Evolutionary conservation across 2,888 invertebrate species (phyloP).

Genomic region (Leptopterna dolabrata): DNA sequence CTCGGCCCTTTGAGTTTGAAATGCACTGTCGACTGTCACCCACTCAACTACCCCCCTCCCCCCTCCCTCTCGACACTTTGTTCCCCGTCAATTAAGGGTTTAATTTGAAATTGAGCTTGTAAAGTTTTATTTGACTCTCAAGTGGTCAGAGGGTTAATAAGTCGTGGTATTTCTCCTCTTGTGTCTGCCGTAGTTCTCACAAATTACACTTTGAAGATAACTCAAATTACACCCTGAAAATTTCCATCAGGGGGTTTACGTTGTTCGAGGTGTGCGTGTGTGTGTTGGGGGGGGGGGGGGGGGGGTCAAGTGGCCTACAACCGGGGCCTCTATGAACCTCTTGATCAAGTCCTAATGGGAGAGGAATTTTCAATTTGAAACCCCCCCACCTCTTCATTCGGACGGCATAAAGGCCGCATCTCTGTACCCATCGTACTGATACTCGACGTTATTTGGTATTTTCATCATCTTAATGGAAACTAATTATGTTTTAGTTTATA

Average conservation of each 20-base stretch:
- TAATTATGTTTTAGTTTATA: no score
- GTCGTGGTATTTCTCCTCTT: conserved; percentile 39
- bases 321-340: not conserved
- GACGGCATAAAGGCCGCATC: not conserved
- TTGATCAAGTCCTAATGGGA: conserved; percentile 20
- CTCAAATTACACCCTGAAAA: conserved; percentile 45
- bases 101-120: conserved; percentile 52
- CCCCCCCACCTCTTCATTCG: not conserved
- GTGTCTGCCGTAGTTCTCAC: conserved; percentile 22
- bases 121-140: conserved; percentile 49
- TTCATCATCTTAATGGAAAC: no score
- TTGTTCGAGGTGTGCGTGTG: not conserved
- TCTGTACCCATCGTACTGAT: no score
- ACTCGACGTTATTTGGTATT: no score
- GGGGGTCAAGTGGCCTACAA: not conserved
- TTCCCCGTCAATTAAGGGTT: conserved; percentile 49
- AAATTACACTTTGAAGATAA: conserved; percentile 47
- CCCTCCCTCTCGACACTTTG: conserved; percentile 45
- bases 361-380: not conserved
- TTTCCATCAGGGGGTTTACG: conserved; percentile 39
- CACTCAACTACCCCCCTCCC: conserved; percentile 36
- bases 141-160: conserved; percentile 53
- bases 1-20: conserved; percentile 40
- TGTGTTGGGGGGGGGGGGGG: not conserved
- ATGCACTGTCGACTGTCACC: conserved; percentile 46